Evolutionary conservation across 2,797 vertebrate species (phyloP).

Genomic region (Pygocentrus nattereri): DNA sequence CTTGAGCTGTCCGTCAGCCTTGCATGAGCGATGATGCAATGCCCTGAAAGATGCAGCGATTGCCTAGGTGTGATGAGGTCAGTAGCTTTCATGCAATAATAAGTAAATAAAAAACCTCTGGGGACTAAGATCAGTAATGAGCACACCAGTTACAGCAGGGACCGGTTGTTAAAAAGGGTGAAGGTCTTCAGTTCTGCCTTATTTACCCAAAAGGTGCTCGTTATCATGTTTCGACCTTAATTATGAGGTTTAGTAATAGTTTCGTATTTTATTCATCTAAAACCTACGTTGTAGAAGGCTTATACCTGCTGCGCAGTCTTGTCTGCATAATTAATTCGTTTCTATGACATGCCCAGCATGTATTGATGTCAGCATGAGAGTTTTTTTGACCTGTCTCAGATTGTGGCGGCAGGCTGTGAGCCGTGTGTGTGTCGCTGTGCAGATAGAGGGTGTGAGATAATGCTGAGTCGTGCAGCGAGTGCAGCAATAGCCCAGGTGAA

Average conservation of each 20-base stretch:
- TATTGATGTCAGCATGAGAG: neutral
- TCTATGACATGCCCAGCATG: neutral
- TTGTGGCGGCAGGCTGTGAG: neutral
- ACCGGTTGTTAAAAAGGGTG: neutral
- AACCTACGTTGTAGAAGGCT: neutral
- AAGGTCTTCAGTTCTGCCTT: neutral
- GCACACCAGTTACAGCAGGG: neutral
- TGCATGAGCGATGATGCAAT: neutral
- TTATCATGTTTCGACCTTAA: neutral
- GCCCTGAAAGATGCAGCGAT: neutral
- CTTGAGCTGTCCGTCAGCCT: too few relatives aligned
- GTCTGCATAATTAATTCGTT: conserved; percentile 1
- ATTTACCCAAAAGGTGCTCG: neutral
- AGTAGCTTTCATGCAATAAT: neutral
- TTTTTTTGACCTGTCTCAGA: conserved; percentile 2
- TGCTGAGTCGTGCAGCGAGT: neutral
- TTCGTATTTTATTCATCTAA: neutral
- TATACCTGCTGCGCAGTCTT: neutral
- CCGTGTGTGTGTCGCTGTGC: neutral
- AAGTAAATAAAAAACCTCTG: neutral
- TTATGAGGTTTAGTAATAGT: neutral
- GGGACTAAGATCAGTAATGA: neutral
- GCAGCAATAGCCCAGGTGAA: conserved; percentile 43
- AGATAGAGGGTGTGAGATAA: neutral
- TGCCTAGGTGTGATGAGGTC: neutral